Evolutionary conservation across 1,140 invertebrate genomes (phyloP), one percentile per base, ranked within the genome.

Genomic region (Neodiprion lecontei): DNA sequence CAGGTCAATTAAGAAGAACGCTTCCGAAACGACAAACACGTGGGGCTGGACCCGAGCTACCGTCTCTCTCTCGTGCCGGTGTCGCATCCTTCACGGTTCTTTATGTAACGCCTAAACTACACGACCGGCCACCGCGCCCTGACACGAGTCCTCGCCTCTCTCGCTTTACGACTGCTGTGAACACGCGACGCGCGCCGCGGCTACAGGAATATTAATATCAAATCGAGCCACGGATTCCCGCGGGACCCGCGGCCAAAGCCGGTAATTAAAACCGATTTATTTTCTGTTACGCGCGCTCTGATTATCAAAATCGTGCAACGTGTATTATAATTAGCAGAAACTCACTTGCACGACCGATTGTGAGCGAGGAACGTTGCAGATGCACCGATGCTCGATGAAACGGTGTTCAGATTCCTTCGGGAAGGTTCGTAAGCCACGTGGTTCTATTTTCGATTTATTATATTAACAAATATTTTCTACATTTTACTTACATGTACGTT

Each of bases 11-110:
- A 88, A 88, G 84, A 74, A 77, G 85, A 87, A 87, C 81, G 83
- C 87, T 84, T 79, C 82, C 82, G 86, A 87, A 88, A 88, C 86
- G 87, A 87, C 87, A 87, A 88, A 87, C 87, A 88, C 83, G 81
- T 88, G 87, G 78, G 81, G 74, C 74, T 70, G 67, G 67, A 49
- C 48, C 7, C 40, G 67, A 47, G 9, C 66, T 40, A 65, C 9
- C 47, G 49, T 72, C 50, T 65, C 71, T 79, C 77, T 71, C 75
- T 80, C 77, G 48, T 71, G 68, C 72, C 21, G 61, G 61, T n/a
- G 61, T 65, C 67, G 67, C 67, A 47, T 69, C 67, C 67, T 47
- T 69, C 67, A 69, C 17, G 4, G 67, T 69, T 23, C 67, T 69
- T 69, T 69, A 69, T 69, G 67, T 69, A 69, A 23, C 67, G 17